Evolutionary conservation across 2,888 invertebrate genomes (phyloP).

Genomic region (Watsonalla binaria): DNA sequence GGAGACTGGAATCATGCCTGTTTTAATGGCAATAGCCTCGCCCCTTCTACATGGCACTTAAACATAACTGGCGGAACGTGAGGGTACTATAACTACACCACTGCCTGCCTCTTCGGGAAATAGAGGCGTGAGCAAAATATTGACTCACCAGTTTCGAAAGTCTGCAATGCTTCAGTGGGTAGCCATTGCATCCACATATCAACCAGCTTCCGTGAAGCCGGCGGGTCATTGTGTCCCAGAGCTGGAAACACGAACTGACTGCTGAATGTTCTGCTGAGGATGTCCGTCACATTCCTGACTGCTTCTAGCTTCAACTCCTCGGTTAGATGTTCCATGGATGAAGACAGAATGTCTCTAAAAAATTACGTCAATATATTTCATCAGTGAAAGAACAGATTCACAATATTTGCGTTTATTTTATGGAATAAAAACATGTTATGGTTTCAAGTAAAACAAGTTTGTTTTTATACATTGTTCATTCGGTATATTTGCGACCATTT

Average conservation of each 20-base stretch:
- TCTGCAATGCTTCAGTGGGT: slow-evolving; percentile 88
- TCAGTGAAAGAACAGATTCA: slow-evolving; percentile 27
- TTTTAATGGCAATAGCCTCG: no score
- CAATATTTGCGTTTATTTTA: not conserved
- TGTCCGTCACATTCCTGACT: slow-evolving; percentile 88
- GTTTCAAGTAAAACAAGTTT: no score
- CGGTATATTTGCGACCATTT: no score
- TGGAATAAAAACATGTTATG: no score
- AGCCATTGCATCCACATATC: slow-evolving; percentile 92
- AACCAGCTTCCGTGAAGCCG: slow-evolving; percentile 81
- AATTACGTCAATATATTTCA: no score
- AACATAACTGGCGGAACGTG: no score
- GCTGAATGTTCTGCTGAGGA: slow-evolving; percentile 89
- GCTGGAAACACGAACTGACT: slow-evolving; percentile 94
- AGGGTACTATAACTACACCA: no score
- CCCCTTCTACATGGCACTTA: not conserved
- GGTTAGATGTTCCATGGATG: slow-evolving; percentile 82
- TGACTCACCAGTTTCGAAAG: slow-evolving; percentile 87
- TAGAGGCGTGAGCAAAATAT: not conserved
- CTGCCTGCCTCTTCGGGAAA: no score
- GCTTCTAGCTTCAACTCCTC: slow-evolving; percentile 85
- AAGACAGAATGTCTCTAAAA: slow-evolving; percentile 88
- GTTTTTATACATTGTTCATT: no score
- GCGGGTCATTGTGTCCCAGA: slow-evolving; percentile 92
- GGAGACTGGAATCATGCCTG: no score